A percentile compares a stretch with the other conserved stretches of the same genome.
phyloP scores from a whole-genome alignment of 2,888 invertebrate species.

The Zhengitettix transpicula region DNA sequence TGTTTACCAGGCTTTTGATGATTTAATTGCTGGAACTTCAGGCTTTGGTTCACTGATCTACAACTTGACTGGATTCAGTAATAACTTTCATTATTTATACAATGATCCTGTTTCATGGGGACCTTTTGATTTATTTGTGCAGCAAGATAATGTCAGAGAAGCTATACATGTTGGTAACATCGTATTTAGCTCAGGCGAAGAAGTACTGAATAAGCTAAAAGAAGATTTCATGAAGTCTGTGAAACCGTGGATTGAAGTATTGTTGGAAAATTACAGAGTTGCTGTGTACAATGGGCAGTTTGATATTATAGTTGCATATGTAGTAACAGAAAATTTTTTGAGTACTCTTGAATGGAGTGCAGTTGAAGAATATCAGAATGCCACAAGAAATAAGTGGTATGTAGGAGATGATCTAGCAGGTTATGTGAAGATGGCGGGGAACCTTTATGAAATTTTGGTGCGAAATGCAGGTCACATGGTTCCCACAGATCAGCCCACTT shows the following conservation, averaged over 20 bases:
- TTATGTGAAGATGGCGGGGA: conserved; percentile 17
- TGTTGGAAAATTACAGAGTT: conserved; percentile 38
- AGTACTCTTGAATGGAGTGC: conserved; percentile 30
- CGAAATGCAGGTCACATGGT: conserved; percentile 25
- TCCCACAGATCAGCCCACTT: conserved; percentile 24
- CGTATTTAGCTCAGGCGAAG: conserved; percentile 43
- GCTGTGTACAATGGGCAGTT: conserved; percentile 24
- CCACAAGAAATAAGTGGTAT: conserved; percentile 3
- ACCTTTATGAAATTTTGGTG: conserved; percentile 19
- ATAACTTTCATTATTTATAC: conserved; percentile 57
- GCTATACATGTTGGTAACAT: conserved; percentile 41
- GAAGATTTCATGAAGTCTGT: conserved; percentile 39
- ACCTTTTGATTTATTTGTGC: conserved; percentile 25
- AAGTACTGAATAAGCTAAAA: conserved; percentile 32
- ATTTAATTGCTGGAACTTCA: too few species aligned
- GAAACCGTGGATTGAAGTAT: conserved; percentile 35
- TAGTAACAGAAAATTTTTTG: conserved; percentile 38
- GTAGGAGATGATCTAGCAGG: conserved; percentile 17
- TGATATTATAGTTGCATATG: conserved; percentile 51
- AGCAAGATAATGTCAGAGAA: conserved; percentile 25
- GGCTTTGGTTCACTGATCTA: conserved; percentile 39
- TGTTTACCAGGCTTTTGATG: too few species aligned
- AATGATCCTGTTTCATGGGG: conserved; percentile 35
- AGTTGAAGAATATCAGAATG: conserved; percentile 10
- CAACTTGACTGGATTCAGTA: conserved; percentile 58